A percentile compares a stretch with the other conserved stretches of the same genome.
phyloP scores from a whole-genome alignment of 2,888 invertebrate species.

The Pristionchus arcanus region DNA sequence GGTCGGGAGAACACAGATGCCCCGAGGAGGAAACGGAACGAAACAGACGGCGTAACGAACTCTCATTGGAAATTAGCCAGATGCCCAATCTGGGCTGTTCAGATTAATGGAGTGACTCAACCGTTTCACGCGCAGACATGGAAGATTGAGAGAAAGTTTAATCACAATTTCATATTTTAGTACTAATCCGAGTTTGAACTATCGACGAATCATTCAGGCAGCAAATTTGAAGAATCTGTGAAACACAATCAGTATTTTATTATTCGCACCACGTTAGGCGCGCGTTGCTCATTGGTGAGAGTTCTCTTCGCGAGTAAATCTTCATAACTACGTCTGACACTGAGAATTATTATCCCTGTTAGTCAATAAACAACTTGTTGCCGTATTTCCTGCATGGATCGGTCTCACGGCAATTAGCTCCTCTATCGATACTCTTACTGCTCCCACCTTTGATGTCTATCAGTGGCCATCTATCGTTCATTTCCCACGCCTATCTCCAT shows the following conservation, averaged over 20 bases:
- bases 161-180: no score
- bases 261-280: no score
- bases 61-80: neutral
- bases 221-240: no score
- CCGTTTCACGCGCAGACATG: neutral
- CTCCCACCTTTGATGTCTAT: slow-evolving; percentile 39
- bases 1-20: neutral
- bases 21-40: neutral
- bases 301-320: no score
- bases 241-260: no score
- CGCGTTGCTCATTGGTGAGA: no score
- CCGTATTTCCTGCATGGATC: neutral
- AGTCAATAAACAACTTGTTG: no score
- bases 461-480: neutral
- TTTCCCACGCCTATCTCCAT: neutral
- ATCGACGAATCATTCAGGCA: no score
- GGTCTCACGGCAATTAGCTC: slow-evolving; percentile 17
- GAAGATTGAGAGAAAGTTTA: no score
- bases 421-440: neutral
- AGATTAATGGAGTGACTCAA: neutral
- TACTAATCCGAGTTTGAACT: no score
- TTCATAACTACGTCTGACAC: no score
- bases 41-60: slow-evolving; percentile 25
- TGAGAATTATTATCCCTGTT: no score
- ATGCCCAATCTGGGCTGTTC: slow-evolving; percentile 12